Conservation (phyloP, 2,797 vertebrate genomes). For the Schizopygopsis malacanthus region DNA sequence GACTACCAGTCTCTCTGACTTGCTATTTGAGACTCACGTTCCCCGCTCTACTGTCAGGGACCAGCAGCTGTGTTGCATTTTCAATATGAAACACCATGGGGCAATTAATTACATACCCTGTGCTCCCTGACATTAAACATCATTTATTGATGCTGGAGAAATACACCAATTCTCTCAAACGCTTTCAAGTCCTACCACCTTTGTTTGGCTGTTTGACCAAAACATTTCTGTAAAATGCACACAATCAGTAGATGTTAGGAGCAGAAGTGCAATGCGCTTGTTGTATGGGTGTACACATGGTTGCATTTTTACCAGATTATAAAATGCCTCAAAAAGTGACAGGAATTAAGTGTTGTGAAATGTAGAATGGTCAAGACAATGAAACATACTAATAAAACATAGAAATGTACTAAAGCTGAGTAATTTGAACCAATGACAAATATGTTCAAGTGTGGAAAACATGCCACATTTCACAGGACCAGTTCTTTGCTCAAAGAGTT, state of each 20-base stretch:
- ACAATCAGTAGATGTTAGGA: neutral
- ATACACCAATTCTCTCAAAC: neutral
- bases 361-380: neutral
- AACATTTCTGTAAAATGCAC: neutral
- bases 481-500: constrained; percentile 15
- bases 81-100: neutral
- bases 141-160: neutral
- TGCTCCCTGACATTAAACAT: constrained; percentile 1
- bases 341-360: neutral
- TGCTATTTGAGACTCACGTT: constrained; percentile 20
- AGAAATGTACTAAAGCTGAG: neutral
- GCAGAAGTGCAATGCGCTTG: neutral
- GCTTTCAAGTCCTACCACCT: neutral
- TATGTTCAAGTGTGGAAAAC: constrained; percentile 6
- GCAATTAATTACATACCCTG: constrained; percentile 3
- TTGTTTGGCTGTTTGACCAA: neutral
- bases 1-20: neutral
- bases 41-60: neutral
- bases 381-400: neutral
- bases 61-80: constrained; percentile 36
- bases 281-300: neutral
- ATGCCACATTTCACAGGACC: neutral
- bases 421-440: neutral
- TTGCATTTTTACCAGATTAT: neutral
- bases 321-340: neutral